Base-by-base conservation (phyloP, 2,888 invertebrate species). In the Lepidochrysops patricia region DNA sequence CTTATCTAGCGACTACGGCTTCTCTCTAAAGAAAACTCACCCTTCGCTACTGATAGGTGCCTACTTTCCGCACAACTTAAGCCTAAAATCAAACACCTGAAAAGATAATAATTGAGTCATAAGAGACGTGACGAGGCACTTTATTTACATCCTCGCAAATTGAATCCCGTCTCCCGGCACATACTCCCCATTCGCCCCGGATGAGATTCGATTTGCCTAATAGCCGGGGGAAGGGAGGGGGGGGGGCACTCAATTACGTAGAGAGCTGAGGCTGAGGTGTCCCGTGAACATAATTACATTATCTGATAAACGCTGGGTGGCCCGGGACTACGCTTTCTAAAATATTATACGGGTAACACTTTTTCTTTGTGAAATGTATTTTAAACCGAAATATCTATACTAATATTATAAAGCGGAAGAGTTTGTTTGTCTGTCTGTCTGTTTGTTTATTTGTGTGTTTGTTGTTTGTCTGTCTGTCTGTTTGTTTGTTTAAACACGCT, bases 201-300 rank as follows among this genome's bases (percentile, higher is more conserved):
- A 68, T 58, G 67, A 82, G 82, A 87, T 89, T 89, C 88, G 87
- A 88, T 89, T 89, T 89, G 87, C 88, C 88, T 89, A 89, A 89
- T 88, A 88, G 86, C 78, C 73, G 66, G 62, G 66, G 64, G 81
- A 76, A 78, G 78, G 77, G 64, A 81, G 76, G 79, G 77, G 76
- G 79, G 77, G 78, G 79, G 75, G 71, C 84, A 82, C 85, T 84
- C 88, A 86, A 85, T 88, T 88, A 85, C 82, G 74, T 71, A 77
- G 82, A 84, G 84, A 71, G 70, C 67, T 72, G 82, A 87, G 85
- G 70, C 67, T 72, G 82, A 87, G 85, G 85, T 87, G 85, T 85
- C 83, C 83, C 85, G 77, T 72, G 73, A 80, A 82, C 79, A 79
- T 88, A 87, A 89, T 89, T 87, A 87, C 84, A 86, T 89, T 89